These are phyloP conservation scores for Mus spicilegus DNA, from an alignment of 2,113 vertebrate genomes.

Conservation along the genomic window DNA sequence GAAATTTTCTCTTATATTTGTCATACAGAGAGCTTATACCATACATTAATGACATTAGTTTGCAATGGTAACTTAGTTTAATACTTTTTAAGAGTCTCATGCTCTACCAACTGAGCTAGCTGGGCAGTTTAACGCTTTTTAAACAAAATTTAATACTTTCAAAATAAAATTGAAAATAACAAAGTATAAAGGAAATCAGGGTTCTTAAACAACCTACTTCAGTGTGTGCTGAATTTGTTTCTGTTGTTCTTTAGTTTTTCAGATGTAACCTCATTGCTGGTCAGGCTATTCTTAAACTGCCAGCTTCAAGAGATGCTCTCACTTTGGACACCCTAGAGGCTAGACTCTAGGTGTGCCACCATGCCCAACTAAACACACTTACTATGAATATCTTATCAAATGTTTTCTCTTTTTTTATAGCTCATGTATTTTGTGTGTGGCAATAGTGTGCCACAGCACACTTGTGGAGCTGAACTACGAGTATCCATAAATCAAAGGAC, in stretches of 20 bases:
- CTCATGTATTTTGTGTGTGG: not conserved
- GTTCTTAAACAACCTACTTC: not conserved
- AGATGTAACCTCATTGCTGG: not conserved
- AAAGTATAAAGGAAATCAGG: slow-evolving; percentile 28
- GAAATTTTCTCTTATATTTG: not conserved
- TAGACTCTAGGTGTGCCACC: not conserved
- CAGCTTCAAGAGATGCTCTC: not conserved
- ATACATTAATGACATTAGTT: slow-evolving; percentile 19
- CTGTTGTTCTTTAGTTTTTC: not conserved
- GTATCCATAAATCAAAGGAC: not conserved
- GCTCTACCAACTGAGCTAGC: too few species aligned
- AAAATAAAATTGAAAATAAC: slow-evolving; percentile 40
- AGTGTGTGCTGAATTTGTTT: not conserved
- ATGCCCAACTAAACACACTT: not conserved
- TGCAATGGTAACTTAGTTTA: not conserved
- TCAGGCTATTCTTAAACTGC: not conserved
- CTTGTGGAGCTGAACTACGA: not conserved
- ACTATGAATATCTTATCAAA: not conserved
- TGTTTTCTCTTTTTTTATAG: not conserved
- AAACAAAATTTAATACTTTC: not conserved
- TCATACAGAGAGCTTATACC: not conserved
- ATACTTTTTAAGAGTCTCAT: not conserved
- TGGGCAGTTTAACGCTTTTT: not conserved
- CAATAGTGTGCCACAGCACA: not conserved
- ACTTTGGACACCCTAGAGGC: not conserved